Percentiles rank a stretch among this genome's conserved stretches.
Conservation (phyloP, 1,140 invertebrate species). For the Drosophila burlai region DNA sequence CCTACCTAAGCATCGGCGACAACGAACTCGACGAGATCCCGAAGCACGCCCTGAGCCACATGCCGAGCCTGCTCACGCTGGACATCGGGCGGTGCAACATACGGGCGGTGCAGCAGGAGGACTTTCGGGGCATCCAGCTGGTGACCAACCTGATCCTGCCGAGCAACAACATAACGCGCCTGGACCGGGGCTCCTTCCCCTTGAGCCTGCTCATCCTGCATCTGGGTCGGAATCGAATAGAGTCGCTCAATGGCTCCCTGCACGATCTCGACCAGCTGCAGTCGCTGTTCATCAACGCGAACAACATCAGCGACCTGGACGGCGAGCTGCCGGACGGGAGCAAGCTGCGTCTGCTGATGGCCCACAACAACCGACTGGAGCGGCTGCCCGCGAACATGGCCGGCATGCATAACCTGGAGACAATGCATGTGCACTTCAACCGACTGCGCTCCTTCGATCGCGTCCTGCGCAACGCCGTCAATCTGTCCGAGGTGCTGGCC, state of each 20-base stretch:
- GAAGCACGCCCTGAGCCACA: slow-evolving; percentile 88
- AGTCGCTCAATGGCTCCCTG: slow-evolving; percentile 90
- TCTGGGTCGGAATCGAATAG: slow-evolving; percentile 90
- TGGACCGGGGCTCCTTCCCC: slow-evolving; percentile 89
- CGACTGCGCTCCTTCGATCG: slow-evolving; percentile 89
- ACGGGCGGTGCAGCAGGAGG: slow-evolving; percentile 87
- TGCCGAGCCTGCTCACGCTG: slow-evolving; percentile 90
- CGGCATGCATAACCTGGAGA: slow-evolving; percentile 88
- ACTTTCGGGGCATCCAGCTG: slow-evolving; percentile 89
- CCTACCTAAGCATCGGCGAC: slow-evolving; percentile 90
- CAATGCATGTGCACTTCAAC: slow-evolving; percentile 90
- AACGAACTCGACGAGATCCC: slow-evolving; percentile 90
- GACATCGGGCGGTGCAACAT: slow-evolving; percentile 91
- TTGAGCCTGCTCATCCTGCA: slow-evolving; percentile 89
- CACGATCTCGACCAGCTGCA: slow-evolving; percentile 89
- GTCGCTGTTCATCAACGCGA: slow-evolving; percentile 92
- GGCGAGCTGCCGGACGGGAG: slow-evolving; percentile 89
- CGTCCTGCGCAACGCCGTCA: slow-evolving; percentile 88
- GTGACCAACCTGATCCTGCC: slow-evolving; percentile 89
- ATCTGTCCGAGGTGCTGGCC: slow-evolving; percentile 88
- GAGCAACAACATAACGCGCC: slow-evolving; percentile 89
- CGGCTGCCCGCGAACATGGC: slow-evolving; percentile 89
- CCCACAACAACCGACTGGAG: slow-evolving; percentile 89
- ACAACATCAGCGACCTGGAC: slow-evolving; percentile 90
- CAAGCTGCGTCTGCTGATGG: slow-evolving; percentile 89